These are phyloP conservation scores for Andrena fulva DNA, from an alignment of 2,888 invertebrate genomes.

Conservation along the genomic window DNA sequence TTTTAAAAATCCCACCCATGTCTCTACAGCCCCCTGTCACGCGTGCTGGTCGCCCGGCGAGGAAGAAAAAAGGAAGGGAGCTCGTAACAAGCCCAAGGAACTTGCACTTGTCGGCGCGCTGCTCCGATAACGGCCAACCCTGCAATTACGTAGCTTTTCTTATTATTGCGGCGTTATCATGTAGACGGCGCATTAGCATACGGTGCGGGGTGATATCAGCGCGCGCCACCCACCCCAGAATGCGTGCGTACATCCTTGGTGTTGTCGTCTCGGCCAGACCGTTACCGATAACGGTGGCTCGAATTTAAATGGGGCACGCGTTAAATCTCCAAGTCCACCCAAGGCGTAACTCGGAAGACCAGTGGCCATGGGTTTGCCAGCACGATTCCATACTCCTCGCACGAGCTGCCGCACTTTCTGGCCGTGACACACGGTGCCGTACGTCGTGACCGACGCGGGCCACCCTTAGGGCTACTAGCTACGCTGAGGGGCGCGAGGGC, in stretches of 20 bases:
- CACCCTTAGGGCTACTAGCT: constrained; percentile 34
- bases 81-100: background rate
- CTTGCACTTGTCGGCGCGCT: background rate
- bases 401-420: constrained; percentile 69
- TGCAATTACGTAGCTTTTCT: constrained; percentile 26
- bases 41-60: background rate
- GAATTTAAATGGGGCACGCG: background rate
- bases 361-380: constrained; percentile 45
- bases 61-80: background rate
- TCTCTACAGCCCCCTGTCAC: background rate
- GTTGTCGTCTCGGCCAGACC: background rate
- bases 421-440: constrained; percentile 67
- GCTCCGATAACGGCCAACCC: constrained; percentile 18
- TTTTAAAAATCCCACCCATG: constrained; percentile 9
- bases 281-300: too few relatives aligned
- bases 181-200: constrained; percentile 31
- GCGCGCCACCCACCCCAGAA: background rate
- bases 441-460: constrained; percentile 59
- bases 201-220: background rate
- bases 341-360: constrained; percentile 24
- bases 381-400: constrained; percentile 63
- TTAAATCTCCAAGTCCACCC: constrained; percentile 54
- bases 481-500: background rate
- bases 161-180: constrained; percentile 24
- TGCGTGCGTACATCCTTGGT: background rate